phyloP scores from a whole-genome alignment of 2,888 invertebrate genomes.

The Amphipoea lucens region DNA sequence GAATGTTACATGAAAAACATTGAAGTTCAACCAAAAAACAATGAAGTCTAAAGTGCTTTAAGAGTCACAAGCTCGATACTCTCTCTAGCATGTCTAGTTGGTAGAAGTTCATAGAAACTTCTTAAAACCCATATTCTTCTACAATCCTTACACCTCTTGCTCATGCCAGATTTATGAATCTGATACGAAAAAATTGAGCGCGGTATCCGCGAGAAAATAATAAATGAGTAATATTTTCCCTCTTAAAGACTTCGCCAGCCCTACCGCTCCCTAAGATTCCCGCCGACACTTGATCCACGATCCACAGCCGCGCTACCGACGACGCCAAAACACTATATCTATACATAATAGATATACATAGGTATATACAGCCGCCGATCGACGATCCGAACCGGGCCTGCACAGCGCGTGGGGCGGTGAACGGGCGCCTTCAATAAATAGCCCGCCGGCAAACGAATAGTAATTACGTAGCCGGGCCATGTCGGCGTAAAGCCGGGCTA shows the following conservation, averaged over 20 bases:
- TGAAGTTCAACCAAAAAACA: neutral
- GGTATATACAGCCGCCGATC: conserved; percentile 15
- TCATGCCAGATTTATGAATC: neutral
- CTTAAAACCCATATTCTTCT: neutral
- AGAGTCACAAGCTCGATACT: neutral
- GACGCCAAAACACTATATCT: conserved; percentile 47
- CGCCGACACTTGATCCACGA: conserved; percentile 65
- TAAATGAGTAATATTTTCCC: neutral
- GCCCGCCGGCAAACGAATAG: conserved; percentile 56
- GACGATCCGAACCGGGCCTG: conserved; percentile 25
- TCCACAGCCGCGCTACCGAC: conserved; percentile 50
- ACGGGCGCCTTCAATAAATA: conserved; percentile 46
- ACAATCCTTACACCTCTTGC: neutral
- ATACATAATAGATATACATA: neutral
- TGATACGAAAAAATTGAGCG: neutral
- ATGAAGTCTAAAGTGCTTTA: neutral
- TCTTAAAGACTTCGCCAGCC: conserved; percentile 29
- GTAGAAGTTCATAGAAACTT: neutral
- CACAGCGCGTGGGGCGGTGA: conserved; percentile 46
- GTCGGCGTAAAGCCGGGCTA: conserved; percentile 29
- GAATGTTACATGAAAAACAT: neutral
- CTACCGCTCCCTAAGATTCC: conserved; percentile 54
- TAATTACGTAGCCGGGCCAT: conserved; percentile 43
- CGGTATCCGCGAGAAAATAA: neutral
- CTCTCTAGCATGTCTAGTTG: neutral